These are phyloP conservation scores for Apis florea DNA, from an alignment of 1,140 invertebrate species.

Conservation along the genomic window DNA sequence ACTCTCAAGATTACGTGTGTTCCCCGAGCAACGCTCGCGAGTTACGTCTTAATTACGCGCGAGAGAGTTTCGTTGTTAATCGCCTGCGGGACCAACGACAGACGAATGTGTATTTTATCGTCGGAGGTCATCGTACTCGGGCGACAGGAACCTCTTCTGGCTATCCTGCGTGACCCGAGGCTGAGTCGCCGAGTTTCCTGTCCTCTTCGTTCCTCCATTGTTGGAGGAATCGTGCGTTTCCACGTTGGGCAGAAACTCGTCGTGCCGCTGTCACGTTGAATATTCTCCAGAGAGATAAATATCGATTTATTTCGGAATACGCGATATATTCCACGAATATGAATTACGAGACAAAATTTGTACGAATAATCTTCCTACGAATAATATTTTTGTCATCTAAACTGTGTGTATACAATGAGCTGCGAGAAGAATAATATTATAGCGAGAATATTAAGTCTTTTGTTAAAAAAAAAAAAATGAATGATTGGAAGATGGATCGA, in stretches of 20 bases:
- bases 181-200: not conserved
- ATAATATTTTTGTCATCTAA: too few relatives aligned
- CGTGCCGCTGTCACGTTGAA: not conserved
- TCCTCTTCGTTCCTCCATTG: constrained; percentile 1
- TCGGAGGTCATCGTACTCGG: constrained; percentile 26
- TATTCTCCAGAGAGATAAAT: not conserved
- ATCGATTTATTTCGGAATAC: not conserved
- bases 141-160: constrained; percentile 21
- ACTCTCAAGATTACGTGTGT: not conserved
- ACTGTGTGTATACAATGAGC: too few relatives aligned
- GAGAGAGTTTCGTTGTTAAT: constrained; percentile 19
- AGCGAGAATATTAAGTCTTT: too few relatives aligned
- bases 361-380: too few relatives aligned
- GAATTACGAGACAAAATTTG: too few relatives aligned
- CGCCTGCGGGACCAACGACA: not conserved
- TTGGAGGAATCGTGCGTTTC: constrained; percentile 1
- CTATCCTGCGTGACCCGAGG: constrained; percentile 5
- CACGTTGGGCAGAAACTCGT: not conserved
- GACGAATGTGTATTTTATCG: constrained; percentile 23
- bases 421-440: too few relatives aligned
- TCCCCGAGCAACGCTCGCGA: not conserved
- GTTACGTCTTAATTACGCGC: constrained; percentile 40
- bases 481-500: too few relatives aligned
- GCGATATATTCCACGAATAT: too few relatives aligned
- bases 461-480: too few relatives aligned